These are phyloP conservation scores for Garrulus glandarius DNA, from an alignment of 2,797 vertebrate species.

Conservation along the genomic window DNA sequence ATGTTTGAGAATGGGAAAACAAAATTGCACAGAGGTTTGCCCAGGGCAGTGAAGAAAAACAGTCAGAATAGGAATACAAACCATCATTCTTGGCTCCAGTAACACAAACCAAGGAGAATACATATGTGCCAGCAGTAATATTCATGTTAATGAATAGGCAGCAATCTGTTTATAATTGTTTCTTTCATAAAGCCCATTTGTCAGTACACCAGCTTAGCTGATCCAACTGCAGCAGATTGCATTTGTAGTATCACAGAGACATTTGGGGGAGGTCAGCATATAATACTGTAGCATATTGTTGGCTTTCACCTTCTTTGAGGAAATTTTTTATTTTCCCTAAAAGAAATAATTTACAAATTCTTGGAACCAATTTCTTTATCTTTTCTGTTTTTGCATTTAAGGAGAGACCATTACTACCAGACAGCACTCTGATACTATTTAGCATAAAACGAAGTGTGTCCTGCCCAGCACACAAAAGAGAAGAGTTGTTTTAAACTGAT, in stretches of 20 bases:
- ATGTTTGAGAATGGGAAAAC: neutral
- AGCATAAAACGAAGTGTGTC: neutral
- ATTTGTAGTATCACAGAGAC: neutral
- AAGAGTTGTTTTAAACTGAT: neutral
- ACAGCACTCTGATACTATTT: neutral
- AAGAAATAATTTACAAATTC: neutral
- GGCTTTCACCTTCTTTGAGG: neutral
- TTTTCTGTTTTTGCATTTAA: neutral
- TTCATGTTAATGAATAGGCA: neutral
- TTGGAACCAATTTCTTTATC: neutral
- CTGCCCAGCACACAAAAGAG: neutral
- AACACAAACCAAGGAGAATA: neutral
- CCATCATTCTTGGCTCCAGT: neutral
- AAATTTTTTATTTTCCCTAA: neutral
- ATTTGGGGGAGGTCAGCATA: neutral
- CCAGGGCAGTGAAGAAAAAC: neutral
- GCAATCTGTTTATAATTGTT: neutral
- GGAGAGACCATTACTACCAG: neutral
- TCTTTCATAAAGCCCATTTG: neutral
- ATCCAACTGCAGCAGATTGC: slow-evolving; percentile 17
- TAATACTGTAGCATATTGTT: neutral
- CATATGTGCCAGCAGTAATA: neutral
- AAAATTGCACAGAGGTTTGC: slow-evolving; percentile 12
- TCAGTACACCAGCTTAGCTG: neutral
- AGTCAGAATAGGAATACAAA: neutral